Evolutionary conservation across 2,113 vertebrate species (phyloP), one percentile per base, ranked within the genome.

Genomic region (Pontoporia blainvillei): DNA sequence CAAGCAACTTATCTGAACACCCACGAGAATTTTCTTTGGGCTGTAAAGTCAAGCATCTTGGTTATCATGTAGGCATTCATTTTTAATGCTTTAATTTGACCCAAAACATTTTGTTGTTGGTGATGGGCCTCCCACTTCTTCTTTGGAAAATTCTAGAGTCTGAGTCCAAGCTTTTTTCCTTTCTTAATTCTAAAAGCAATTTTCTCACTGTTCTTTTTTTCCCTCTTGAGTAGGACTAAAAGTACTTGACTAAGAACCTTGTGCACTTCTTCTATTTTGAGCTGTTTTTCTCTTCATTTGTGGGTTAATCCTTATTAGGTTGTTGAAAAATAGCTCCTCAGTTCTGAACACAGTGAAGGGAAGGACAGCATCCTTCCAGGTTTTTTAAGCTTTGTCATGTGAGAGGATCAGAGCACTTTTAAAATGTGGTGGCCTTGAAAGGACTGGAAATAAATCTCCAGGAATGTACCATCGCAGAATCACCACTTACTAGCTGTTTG

Each of bases 21-120:
- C 91, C 27, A 23, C 39, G 84, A 64, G 36, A 82, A 46, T 96
- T 97, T 94, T 96, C 67, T 97, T 44, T 91, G 21, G 71, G 15
- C 6, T 64, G 21, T 59, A 41, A 84, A 97, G 91, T 52, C 52
- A 94, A 79, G 29, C 91, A 94, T 93, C 91, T 96, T 95, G 4
- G 44, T 97, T 44, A 75, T 69, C 71, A 36, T 49, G 12, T 91
- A 94, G 82, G 71, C 61, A 93, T 90, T 96, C 79, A 62, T 90
- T 95, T 91, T n/a, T 96, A 79, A 61, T 78, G 6, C 59, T 97
- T 96, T 69, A 95, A 88, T 85, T 27, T 46, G 64, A 67, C 73
- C 88, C 82, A 88, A 96, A 87, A 71, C 8, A 82, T 66, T 93
- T 98, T 87, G 27, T 86, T 97, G 25, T 94, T 94, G 94, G 31